Conservation (phyloP, 2,113 vertebrate species). For the Poecile atricapillus region DNA sequence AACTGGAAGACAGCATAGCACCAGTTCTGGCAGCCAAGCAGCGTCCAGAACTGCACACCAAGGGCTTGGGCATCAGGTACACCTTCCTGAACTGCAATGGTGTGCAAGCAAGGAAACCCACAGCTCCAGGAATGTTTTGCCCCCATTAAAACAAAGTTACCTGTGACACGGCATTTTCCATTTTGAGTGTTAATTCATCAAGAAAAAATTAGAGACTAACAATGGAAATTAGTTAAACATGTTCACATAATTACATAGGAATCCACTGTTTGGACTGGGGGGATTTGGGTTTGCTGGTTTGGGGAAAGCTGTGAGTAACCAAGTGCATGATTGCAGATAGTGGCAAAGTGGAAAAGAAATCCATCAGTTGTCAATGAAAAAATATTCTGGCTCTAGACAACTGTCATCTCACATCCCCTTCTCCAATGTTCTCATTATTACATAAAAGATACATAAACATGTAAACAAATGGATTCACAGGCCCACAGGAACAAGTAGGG, state of each 20-base stretch:
- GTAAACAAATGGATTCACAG: not conserved
- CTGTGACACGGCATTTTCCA: not conserved
- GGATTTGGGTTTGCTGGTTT: not conserved
- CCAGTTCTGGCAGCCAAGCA: rapidly evolving
- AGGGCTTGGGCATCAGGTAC: not conserved
- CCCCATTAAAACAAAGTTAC: not conserved
- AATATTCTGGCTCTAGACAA: not conserved
- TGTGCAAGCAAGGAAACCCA: not conserved
- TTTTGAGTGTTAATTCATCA: not conserved
- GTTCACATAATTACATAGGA: not conserved
- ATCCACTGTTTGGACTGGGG: not conserved
- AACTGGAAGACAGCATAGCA: not conserved
- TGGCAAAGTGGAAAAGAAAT: not conserved
- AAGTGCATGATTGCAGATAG: not conserved
- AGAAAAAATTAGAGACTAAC: not conserved
- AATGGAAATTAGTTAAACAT: not conserved
- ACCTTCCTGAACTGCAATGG: not conserved
- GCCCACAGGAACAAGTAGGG: not conserved
- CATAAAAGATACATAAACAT: not conserved
- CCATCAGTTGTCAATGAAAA: not conserved
- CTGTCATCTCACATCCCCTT: not conserved
- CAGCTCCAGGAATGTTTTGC: not conserved
- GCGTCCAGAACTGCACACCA: rapidly evolving
- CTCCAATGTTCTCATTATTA: not conserved
- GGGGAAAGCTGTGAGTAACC: not conserved